Conservation (phyloP, 2,113 vertebrate species). For the Tetrax tetrax region DNA sequence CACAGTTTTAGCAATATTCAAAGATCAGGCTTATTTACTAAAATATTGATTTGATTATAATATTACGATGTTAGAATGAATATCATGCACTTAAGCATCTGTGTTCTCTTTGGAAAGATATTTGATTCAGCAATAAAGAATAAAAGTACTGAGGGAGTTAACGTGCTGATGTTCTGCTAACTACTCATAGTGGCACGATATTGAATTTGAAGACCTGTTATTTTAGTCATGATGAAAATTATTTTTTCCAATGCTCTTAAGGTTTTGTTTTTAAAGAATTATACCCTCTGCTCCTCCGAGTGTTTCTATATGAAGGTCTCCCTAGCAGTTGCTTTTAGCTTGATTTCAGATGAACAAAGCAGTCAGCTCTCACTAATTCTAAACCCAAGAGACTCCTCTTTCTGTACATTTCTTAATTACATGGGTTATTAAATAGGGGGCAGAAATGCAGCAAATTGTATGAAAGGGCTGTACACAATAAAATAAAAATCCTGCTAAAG, state of each 20-base stretch:
- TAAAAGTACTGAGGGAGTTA: not conserved
- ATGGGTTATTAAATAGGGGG: constrained; percentile 37
- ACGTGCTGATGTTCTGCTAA: not conserved
- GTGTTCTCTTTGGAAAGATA: not conserved
- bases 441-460: not conserved
- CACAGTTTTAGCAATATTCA: not conserved
- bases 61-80: not conserved
- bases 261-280: constrained; percentile 30
- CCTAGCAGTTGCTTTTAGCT: constrained; percentile 2
- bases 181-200: not conserved
- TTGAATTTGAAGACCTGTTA: not conserved
- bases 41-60: not conserved
- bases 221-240: not conserved
- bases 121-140: not conserved
- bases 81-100: not conserved
- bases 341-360: constrained; percentile 52
- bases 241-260: not conserved
- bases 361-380: constrained; percentile 3
- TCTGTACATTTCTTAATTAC: constrained; percentile 47
- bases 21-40: not conserved
- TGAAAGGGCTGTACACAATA: not conserved
- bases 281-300: not conserved
- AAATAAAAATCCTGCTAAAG: not conserved
- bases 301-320: not conserved
- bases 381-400: constrained; percentile 10